phyloP scores from a whole-genome alignment of 2,797 vertebrate species.

The Platalea minor region DNA sequence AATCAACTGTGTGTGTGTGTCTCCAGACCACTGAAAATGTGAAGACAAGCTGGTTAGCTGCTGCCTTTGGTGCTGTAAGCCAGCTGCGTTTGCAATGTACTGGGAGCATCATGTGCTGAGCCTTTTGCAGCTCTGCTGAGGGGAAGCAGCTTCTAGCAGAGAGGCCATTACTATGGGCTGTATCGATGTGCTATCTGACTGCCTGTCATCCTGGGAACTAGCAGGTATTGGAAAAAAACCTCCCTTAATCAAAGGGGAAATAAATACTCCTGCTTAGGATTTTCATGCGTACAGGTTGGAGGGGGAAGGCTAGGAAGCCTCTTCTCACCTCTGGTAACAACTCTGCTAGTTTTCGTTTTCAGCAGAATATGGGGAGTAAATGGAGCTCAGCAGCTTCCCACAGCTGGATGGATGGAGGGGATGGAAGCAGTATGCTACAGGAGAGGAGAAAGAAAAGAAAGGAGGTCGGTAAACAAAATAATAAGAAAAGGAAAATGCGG shows the following conservation, averaged over 20 bases:
- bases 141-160: background rate
- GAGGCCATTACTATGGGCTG: rapidly evolving
- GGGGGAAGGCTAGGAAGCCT: background rate
- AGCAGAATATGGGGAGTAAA: background rate
- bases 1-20: background rate
- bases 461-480: background rate
- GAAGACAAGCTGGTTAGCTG: background rate
- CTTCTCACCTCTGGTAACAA: background rate
- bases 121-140: background rate
- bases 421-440: background rate
- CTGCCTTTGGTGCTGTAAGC: background rate
- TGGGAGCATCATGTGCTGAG: rapidly evolving
- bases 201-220: background rate
- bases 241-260: background rate
- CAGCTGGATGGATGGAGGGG: background rate
- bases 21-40: background rate
- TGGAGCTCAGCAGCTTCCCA: background rate
- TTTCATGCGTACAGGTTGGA: background rate
- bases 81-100: rapidly evolving
- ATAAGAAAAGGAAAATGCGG: background rate
- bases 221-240: background rate
- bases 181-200: background rate
- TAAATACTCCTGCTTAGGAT: background rate
- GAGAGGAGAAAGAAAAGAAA: background rate
- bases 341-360: background rate